Conservation (phyloP, 1,140 invertebrate genomes). For the Cecropterus lyciades region DNA sequence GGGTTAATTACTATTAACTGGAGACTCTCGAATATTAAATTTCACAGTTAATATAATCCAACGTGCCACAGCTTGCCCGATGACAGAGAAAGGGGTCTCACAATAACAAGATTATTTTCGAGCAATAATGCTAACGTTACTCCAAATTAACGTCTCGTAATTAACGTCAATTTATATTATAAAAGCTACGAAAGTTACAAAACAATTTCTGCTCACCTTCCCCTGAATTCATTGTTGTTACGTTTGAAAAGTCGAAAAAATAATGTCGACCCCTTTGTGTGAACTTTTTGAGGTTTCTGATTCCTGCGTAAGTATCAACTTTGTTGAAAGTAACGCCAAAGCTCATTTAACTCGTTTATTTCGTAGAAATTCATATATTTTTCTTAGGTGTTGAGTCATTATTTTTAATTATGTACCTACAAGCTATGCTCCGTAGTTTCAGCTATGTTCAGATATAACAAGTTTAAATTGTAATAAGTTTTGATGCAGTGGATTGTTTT, state of each 20-base stretch:
- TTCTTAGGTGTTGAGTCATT: too few relatives aligned
- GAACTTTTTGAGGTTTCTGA: slow-evolving; percentile 8
- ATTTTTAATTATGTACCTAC: too few relatives aligned
- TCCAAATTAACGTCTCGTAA: background rate
- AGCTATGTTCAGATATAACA: too few relatives aligned
- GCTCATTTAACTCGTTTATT: background rate
- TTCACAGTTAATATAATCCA: too few relatives aligned
- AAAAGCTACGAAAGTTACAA: background rate
- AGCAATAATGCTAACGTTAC: background rate
- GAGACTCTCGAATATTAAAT: too few relatives aligned
- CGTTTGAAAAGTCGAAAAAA: slow-evolving; percentile 12
- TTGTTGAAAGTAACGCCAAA: background rate
- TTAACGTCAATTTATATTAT: slow-evolving; percentile 1
- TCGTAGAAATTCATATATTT: background rate
- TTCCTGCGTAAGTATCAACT: background rate
- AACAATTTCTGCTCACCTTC: background rate
- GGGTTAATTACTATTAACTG: background rate
- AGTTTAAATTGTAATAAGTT: too few relatives aligned
- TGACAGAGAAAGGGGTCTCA: background rate
- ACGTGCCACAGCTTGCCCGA: too few relatives aligned
- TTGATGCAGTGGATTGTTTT: too few relatives aligned
- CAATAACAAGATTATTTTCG: slow-evolving; percentile 5
- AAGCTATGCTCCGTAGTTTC: too few relatives aligned
- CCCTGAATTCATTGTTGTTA: slow-evolving; percentile 1
- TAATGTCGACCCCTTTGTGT: background rate